Evolutionary conservation across 1,140 invertebrate species (phyloP).

Genomic region (Drosophila nasuta): DNA sequence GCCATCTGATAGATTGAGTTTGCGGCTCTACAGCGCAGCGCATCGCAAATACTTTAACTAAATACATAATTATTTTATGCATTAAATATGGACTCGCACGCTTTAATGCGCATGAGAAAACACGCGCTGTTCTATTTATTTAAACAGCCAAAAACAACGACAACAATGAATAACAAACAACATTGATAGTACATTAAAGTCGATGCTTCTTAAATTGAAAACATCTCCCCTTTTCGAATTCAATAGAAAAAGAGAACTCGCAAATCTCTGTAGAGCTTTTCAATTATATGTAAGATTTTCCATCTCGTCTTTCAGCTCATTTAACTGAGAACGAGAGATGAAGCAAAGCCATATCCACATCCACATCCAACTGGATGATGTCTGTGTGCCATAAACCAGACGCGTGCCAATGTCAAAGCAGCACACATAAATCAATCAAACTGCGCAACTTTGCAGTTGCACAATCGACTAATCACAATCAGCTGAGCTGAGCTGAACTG

Average conservation of each 20-base stretch:
- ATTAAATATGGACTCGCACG: constrained; percentile 32
- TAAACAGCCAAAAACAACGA: neutral
- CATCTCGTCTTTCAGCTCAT: constrained; percentile 35
- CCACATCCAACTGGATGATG: constrained; percentile 1
- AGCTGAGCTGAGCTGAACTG: constrained; percentile 12
- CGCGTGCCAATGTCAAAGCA: constrained; percentile 9
- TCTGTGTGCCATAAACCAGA: constrained; percentile 25
- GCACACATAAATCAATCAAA: constrained; percentile 54
- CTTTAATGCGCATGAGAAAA: constrained; percentile 30
- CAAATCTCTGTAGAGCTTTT: neutral
- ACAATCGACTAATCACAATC: constrained; percentile 58
- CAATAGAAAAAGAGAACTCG: neutral
- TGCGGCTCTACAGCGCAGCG: constrained; percentile 24
- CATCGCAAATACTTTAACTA: constrained; percentile 54
- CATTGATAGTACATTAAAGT: neutral
- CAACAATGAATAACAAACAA: neutral
- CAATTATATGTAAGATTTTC: constrained; percentile 4
- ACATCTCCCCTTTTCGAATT: neutral
- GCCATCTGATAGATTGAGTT: neutral
- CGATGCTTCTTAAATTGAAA: neutral
- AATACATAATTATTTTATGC: constrained; percentile 41
- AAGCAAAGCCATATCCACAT: constrained; percentile 12
- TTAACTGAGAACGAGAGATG: constrained; percentile 30
- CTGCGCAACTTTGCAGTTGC: constrained; percentile 32
- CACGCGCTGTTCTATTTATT: constrained; percentile 14